A percentile compares a stretch with the other conserved stretches of the same genome.
These are phyloP conservation scores for Cantharis nigra DNA, from an alignment of 2,888 invertebrate species.

Conservation along the genomic window DNA sequence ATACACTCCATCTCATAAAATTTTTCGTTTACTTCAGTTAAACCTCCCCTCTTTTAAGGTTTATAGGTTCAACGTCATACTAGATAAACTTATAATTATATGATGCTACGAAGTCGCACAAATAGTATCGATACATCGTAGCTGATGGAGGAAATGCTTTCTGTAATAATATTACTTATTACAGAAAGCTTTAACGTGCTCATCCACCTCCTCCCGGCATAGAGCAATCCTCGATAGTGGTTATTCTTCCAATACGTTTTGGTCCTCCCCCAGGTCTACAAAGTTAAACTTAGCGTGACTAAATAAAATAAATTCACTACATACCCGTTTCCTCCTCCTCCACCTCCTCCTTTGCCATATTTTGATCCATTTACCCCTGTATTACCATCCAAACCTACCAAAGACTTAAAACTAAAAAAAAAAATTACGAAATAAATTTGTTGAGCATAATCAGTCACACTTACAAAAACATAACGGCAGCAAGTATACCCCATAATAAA, in stretches of 20 bases:
- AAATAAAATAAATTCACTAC: not conserved
- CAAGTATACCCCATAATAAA: slow-evolving; percentile 60
- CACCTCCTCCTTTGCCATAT: slow-evolving; percentile 40
- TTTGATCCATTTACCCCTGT: slow-evolving; percentile 35
- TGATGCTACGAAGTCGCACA: not conserved
- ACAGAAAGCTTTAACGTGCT: slow-evolving; percentile 43
- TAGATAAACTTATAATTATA: slow-evolving; percentile 13
- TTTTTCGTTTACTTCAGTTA: slow-evolving; percentile 32
- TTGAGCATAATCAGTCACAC: slow-evolving; percentile 42
- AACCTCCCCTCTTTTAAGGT: slow-evolving; percentile 37
- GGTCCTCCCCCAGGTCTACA: slow-evolving; percentile 33
- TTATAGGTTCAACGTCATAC: slow-evolving; percentile 39
- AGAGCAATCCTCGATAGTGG: slow-evolving; percentile 42
- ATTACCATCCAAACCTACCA: slow-evolving; percentile 42
- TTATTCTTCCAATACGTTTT: slow-evolving; percentile 37
- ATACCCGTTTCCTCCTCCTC: slow-evolving; percentile 36
- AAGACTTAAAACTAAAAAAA: slow-evolving; percentile 45
- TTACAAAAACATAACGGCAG: slow-evolving; percentile 63
- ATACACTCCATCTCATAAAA: slow-evolving; percentile 22
- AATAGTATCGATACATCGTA: not conserved
- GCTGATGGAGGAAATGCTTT: slow-evolving; percentile 29
- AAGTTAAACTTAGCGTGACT: not conserved
- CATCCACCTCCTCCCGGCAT: slow-evolving; percentile 46
- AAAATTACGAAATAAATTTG: not conserved
- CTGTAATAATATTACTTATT: slow-evolving; percentile 29